Evolutionary conservation across 2,888 invertebrate genomes (phyloP).

Genomic region (Dione vanillae): DNA sequence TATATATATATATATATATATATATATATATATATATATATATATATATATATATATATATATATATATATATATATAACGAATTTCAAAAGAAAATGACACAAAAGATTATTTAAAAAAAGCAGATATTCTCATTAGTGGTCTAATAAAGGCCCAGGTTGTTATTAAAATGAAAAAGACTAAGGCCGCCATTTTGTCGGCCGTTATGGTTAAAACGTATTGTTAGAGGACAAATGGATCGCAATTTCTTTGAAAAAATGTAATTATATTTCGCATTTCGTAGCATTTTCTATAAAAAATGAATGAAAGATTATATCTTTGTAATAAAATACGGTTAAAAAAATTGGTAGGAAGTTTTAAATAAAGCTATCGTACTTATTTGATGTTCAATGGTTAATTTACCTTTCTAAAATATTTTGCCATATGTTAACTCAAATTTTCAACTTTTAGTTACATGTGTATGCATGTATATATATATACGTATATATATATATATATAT

Average conservation of each 20-base stretch:
- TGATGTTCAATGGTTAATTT: neutral
- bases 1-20: no score
- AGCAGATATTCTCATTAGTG: conserved; percentile 23
- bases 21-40: no score
- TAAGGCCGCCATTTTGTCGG: conserved; percentile 10
- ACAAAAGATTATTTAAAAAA: conserved; percentile 3
- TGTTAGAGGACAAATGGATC: conserved; percentile 32
- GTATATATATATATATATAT: no score
- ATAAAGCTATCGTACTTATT: neutral
- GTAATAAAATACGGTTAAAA: neutral
- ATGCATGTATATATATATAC: neutral
- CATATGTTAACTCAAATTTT: neutral
- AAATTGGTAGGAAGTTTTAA: neutral
- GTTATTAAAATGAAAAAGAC: conserved; percentile 2
- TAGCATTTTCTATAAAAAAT: neutral
- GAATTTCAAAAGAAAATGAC: neutral
- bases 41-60: no score
- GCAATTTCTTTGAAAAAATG: conserved; percentile 26
- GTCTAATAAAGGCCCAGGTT: conserved; percentile 17
- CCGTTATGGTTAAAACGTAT: conserved; percentile 28
- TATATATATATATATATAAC: no score
- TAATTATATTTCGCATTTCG: conserved; percentile 21
- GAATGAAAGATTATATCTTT: conserved; percentile 6
- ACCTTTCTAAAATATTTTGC: neutral
- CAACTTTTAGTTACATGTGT: no score